phyloP scores from a whole-genome alignment of 2,888 invertebrate species.

The Melieria picta region DNA sequence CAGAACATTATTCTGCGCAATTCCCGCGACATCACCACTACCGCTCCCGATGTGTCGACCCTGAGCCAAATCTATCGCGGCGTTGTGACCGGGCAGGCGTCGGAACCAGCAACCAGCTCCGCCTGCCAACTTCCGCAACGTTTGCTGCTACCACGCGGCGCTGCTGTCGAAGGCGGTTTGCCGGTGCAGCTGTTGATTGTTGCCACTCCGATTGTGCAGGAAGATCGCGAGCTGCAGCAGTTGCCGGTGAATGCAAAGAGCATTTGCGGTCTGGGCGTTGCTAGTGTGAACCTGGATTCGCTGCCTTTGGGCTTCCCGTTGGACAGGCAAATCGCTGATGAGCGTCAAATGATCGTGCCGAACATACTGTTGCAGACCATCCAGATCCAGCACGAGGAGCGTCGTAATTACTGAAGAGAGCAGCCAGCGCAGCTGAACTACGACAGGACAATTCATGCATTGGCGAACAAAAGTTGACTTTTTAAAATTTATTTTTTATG shows the following conservation, averaged over 20 bases:
- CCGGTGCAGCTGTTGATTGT: constrained; percentile 71
- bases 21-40: constrained; percentile 48
- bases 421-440: no score
- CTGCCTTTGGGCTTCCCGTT: constrained; percentile 76
- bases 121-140: constrained; percentile 71
- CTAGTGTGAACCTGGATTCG: constrained; percentile 68
- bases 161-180: constrained; percentile 67
- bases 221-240: constrained; percentile 19
- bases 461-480: no score
- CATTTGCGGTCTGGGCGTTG: constrained; percentile 62
- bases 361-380: constrained; percentile 66
- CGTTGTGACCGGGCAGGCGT: constrained; percentile 52
- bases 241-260: constrained; percentile 22
- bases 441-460: no score
- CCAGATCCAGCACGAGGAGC: constrained; percentile 37
- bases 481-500: no score
- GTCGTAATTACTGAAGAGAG: not conserved
- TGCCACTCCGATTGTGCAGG: constrained; percentile 63
- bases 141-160: constrained; percentile 73
- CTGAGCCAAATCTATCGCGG: constrained; percentile 65
- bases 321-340: constrained; percentile 72
- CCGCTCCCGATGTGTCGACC: constrained; percentile 68
- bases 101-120: constrained; percentile 46
- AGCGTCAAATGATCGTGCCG: constrained; percentile 68
- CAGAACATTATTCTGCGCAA: constrained; percentile 54